A percentile compares a stretch with the other conserved stretches of the same genome.
phyloP scores from a whole-genome alignment of 2,888 invertebrate genomes.

The Mystacides longicornis region DNA sequence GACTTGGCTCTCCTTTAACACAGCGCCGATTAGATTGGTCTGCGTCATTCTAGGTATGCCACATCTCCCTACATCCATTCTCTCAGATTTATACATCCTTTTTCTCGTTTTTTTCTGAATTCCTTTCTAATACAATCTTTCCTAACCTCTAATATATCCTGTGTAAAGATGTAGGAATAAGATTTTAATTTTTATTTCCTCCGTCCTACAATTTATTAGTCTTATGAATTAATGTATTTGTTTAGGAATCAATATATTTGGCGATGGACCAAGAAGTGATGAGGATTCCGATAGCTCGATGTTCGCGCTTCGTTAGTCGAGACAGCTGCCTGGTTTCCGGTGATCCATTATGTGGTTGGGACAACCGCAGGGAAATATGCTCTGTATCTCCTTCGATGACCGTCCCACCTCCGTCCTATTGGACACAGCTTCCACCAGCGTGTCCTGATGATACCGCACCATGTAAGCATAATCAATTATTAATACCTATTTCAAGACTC shows the following conservation, averaged over 20 bases:
- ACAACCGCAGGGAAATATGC: slow-evolving; percentile 67
- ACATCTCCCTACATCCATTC: too few species aligned
- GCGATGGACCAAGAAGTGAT: slow-evolving; percentile 61
- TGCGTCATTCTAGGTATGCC: too few species aligned
- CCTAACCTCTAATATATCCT: too few species aligned
- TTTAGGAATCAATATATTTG: slow-evolving; percentile 66
- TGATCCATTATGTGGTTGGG: slow-evolving; percentile 95
- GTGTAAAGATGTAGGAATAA: background rate
- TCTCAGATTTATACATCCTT: too few species aligned
- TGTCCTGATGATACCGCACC: slow-evolving; percentile 64
- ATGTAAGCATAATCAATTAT: slow-evolving; percentile 35
- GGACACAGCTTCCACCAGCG: slow-evolving; percentile 63
- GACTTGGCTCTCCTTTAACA: too few species aligned
- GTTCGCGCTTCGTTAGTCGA: slow-evolving; percentile 62
- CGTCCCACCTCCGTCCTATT: slow-evolving; percentile 39
- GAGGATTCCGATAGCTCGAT: slow-evolving; percentile 71
- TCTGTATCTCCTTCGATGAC: slow-evolving; percentile 54
- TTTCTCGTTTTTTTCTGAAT: too few species aligned
- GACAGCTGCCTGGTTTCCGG: slow-evolving; percentile 72
- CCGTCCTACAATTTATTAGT: background rate
- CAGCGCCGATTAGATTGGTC: too few species aligned
- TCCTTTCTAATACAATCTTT: too few species aligned
- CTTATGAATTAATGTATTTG: too few species aligned
- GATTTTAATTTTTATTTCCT: background rate
- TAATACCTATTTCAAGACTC: too few species aligned